Conservation (phyloP, 2,113 vertebrate species). For the Miniopterus natalensis region DNA sequence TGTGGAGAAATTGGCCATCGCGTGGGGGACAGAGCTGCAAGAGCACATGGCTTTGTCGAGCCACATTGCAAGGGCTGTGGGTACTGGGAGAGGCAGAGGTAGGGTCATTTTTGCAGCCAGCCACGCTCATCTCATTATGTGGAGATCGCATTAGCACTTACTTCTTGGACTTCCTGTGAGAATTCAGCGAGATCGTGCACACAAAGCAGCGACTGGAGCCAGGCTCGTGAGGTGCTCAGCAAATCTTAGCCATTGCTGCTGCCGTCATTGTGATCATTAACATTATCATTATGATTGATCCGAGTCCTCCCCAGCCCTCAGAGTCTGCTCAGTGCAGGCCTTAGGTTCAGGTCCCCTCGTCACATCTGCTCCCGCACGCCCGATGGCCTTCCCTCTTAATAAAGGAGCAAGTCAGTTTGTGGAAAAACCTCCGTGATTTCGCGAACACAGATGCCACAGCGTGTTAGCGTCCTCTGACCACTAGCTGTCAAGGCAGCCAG, state of each 20-base stretch:
- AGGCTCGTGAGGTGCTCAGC: not conserved
- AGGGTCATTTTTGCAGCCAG: not conserved
- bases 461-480: conserved; percentile 54
- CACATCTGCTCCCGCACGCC: not conserved
- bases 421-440: conserved; percentile 49
- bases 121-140: not conserved
- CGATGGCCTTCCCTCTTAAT: not conserved
- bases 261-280: not conserved
- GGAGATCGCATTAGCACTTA: not conserved
- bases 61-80: not conserved
- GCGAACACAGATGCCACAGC: not conserved
- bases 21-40: not conserved
- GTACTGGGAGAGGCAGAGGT: not conserved
- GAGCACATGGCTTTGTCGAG: not conserved
- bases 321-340: not conserved
- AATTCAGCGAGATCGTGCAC: not conserved
- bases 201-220: not conserved
- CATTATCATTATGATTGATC: not conserved
- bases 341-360: not conserved
- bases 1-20: not conserved
- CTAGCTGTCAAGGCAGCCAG: conserved; percentile 48
- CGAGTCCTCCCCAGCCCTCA: not conserved
- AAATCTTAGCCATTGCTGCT: not conserved
- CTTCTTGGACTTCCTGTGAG: not conserved
- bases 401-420: not conserved